A percentile compares a stretch with the other conserved stretches of the same genome.
These are phyloP conservation scores for Arvicola amphibius DNA, from an alignment of 2,797 vertebrate species.

Conservation along the genomic window DNA sequence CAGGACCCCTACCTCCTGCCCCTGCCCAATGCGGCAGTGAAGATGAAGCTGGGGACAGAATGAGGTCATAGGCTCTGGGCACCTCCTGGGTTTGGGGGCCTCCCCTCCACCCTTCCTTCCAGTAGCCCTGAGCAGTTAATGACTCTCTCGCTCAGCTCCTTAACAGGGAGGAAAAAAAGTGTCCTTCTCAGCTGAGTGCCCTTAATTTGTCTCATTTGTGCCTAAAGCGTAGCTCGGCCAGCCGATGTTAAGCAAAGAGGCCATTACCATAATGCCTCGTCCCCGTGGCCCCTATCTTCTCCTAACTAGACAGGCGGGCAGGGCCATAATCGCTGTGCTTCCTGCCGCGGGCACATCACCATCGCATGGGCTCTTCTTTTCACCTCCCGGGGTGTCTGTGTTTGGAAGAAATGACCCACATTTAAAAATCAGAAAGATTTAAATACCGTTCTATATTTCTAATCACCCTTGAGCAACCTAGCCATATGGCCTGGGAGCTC, in stretches of 20 bases:
- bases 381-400: background rate
- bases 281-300: background rate
- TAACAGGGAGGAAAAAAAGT: background rate
- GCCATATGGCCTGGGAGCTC: fast-evolving
- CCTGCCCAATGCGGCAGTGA: fast-evolving
- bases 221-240: background rate
- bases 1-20: fast-evolving
- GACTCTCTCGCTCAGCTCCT: background rate
- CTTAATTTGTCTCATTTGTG: constrained; percentile 68
- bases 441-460: background rate
- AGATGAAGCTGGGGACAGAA: background rate
- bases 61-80: background rate
- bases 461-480: background rate
- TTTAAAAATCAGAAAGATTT: background rate
- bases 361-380: fast-evolving
- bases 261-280: background rate
- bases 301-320: background rate
- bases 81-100: background rate
- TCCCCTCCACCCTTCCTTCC: background rate
- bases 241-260: background rate
- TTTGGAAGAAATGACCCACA: background rate
- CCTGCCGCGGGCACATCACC: fast-evolving
- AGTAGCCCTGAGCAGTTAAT: background rate
- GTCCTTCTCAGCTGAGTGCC: background rate
- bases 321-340: fast-evolving